These are phyloP conservation scores for Melanotaenia maccullochi DNA, from an alignment of 2,797 vertebrate genomes.

Conservation along the genomic window DNA sequence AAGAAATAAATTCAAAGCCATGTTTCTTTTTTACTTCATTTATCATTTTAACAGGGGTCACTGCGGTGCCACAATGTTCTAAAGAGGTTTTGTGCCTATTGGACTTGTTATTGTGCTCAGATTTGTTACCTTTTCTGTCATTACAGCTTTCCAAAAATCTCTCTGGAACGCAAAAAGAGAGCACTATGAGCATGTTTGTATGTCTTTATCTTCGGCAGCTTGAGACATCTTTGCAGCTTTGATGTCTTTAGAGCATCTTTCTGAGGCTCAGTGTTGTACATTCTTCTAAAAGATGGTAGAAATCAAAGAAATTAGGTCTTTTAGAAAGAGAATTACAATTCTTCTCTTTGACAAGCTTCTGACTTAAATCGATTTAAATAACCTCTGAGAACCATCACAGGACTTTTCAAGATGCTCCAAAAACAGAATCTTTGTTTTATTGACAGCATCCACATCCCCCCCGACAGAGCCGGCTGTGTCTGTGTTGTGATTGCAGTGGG, in stretches of 20 bases:
- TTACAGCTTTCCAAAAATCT: background rate
- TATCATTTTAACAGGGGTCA: no score
- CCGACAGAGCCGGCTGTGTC: conserved; percentile 26
- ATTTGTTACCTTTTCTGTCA: conserved; percentile 14
- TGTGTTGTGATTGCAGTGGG: conserved; percentile 31
- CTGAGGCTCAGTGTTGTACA: background rate
- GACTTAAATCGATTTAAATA: background rate
- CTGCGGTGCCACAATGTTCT: background rate
- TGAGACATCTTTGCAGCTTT: background rate
- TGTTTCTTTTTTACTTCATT: no score
- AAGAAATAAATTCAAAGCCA: background rate
- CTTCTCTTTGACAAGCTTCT: background rate
- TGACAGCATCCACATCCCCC: conserved; percentile 16
- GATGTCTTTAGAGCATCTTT: background rate
- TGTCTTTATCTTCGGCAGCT: no score
- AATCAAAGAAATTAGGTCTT: background rate
- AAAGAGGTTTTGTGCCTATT: background rate
- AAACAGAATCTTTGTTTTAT: conserved; percentile 6
- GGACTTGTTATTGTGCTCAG: background rate
- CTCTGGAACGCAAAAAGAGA: background rate
- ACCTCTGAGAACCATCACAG: background rate
- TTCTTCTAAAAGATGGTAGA: background rate
- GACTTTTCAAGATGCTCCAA: background rate
- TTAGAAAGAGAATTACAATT: background rate
- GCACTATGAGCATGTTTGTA: no score